Conservation (phyloP, 2,888 invertebrate species). For the Myathropa florea region DNA sequence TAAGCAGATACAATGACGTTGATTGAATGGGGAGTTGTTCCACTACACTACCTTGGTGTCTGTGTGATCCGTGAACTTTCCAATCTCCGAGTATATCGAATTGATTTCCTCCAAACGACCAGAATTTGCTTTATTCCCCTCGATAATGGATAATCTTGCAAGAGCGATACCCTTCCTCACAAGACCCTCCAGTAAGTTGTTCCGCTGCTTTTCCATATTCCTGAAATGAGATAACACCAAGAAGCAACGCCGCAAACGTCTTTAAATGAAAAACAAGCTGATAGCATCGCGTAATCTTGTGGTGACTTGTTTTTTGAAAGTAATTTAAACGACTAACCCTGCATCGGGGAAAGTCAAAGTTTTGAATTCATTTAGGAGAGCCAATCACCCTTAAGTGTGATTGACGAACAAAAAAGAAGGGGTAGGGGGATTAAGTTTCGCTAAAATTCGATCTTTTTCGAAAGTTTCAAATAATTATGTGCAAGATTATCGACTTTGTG, state of each 20-base stretch:
- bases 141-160: conserved; percentile 83
- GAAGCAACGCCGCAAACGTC: background rate
- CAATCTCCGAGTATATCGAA: conserved; percentile 85
- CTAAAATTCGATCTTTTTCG: background rate
- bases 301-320: background rate
- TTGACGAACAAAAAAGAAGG: background rate
- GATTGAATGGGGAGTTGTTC: conserved; percentile 22
- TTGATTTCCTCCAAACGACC: conserved; percentile 83
- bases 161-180: conserved; percentile 88
- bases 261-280: background rate
- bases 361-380: background rate
- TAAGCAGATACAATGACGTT: conserved; percentile 29
- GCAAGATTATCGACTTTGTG: conserved; percentile 44
- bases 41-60: conserved; percentile 92
- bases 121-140: conserved; percentile 75
- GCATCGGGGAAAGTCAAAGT: background rate
- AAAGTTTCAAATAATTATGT: conserved; percentile 39
- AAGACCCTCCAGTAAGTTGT: conserved; percentile 89
- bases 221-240: conserved; percentile 79
- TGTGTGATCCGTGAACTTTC: conserved; percentile 90
- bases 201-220: conserved; percentile 92
- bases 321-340: background rate
- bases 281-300: background rate
- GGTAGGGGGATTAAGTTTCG: background rate
- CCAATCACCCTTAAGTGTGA: background rate